phyloP scores from a whole-genome alignment of 1,140 invertebrate species.

The Hylaeus volcanicus region DNA sequence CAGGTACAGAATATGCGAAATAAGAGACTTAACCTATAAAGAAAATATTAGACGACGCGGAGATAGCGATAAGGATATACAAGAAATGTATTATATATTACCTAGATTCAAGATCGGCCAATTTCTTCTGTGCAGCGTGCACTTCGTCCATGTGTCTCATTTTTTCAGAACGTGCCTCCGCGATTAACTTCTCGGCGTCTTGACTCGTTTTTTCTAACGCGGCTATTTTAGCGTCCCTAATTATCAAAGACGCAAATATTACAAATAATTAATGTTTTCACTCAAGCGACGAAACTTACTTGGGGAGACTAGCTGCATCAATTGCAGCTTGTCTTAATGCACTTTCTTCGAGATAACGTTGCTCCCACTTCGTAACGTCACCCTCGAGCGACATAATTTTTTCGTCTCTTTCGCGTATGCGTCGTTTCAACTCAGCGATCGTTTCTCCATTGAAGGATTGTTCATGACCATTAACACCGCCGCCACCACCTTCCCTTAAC shows the following conservation, averaged over 20 bases:
- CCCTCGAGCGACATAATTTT: constrained; percentile 90
- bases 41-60: neutral
- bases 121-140: constrained; percentile 90
- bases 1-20: too few relatives aligned
- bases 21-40: neutral
- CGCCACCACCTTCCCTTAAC: constrained; percentile 85
- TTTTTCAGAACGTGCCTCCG: constrained; percentile 92
- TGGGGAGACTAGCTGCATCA: constrained; percentile 91
- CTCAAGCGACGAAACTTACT: constrained; percentile 80
- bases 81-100: constrained; percentile 65
- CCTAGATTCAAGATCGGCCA: constrained; percentile 91
- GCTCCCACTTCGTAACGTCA: constrained; percentile 93
- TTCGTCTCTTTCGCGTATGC: constrained; percentile 88
- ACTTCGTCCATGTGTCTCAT: constrained; percentile 93
- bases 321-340: constrained; percentile 91
- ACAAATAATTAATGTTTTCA: neutral
- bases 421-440: constrained; percentile 84
- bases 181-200: constrained; percentile 92
- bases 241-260: constrained; percentile 20
- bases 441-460: constrained; percentile 80
- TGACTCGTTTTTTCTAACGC: constrained; percentile 92
- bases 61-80: neutral
- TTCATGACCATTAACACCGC: constrained; percentile 78
- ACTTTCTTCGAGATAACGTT: constrained; percentile 92
- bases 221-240: constrained; percentile 91